Conservation (phyloP, 2,888 invertebrate genomes). For the Pelosia muscerda region DNA sequence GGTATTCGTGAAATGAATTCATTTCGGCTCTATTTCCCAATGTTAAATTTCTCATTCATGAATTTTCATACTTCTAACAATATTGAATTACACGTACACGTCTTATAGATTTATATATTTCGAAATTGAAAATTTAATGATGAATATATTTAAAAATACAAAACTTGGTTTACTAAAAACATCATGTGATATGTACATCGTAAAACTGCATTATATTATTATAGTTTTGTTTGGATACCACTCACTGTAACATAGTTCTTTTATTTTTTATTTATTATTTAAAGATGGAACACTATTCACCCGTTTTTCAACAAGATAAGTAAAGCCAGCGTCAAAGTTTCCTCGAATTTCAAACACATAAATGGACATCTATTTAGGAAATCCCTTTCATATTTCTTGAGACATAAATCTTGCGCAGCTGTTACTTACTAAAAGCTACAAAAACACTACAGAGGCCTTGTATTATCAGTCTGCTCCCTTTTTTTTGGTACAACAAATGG, state of each 20-base stretch:
- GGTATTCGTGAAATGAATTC: no score
- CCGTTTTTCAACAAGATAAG: background rate
- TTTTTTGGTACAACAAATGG: slow-evolving; percentile 26
- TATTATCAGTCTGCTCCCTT: slow-evolving; percentile 30
- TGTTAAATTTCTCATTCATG: no score
- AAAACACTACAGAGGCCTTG: slow-evolving; percentile 30
- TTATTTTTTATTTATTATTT: no score
- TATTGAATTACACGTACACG: no score
- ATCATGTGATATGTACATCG: background rate
- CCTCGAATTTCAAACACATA: background rate
- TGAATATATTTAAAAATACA: no score
- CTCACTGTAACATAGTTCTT: no score
- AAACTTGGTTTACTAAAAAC: background rate
- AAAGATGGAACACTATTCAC: no score
- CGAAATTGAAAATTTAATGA: no score
- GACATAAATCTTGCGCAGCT: slow-evolving; percentile 43
- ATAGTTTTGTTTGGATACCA: background rate
- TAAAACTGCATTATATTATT: no score
- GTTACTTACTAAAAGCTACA: slow-evolving; percentile 40
- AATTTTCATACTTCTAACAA: background rate
- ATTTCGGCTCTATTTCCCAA: no score
- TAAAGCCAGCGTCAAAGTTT: slow-evolving; percentile 5
- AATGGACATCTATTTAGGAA: slow-evolving; percentile 1
- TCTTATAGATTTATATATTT: no score
- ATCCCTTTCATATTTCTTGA: slow-evolving; percentile 20